Percentiles rank a stretch among this genome's conserved stretches.
phyloP scores from a whole-genome alignment of 2,113 vertebrate genomes.

The Bolborhynchus lineola region DNA sequence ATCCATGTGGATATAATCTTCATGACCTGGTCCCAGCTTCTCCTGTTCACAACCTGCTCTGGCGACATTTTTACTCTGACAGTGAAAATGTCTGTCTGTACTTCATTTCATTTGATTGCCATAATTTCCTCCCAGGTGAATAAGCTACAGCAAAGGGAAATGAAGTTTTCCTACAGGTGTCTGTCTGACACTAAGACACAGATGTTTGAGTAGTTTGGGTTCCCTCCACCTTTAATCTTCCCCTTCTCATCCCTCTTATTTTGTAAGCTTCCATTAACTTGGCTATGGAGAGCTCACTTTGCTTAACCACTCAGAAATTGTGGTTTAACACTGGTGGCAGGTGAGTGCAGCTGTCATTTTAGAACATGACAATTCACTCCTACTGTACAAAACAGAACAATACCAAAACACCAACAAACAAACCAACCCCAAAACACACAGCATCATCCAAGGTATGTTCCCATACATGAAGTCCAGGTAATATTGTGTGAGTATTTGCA shows the following conservation, averaged over 20 bases:
- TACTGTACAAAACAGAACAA: background rate
- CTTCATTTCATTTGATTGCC: slow-evolving; percentile 5
- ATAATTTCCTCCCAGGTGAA: background rate
- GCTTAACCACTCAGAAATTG: background rate
- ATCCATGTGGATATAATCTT: background rate
- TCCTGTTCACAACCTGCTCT: background rate
- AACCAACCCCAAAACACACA: background rate
- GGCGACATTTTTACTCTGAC: background rate
- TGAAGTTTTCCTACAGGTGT: background rate
- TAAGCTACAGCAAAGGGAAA: background rate
- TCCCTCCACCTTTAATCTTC: background rate
- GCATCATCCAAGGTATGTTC: background rate
- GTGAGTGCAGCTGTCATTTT: background rate
- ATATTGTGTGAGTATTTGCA: background rate
- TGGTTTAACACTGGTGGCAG: background rate
- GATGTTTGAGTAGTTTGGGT: background rate
- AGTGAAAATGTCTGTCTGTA: background rate
- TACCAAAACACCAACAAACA: too few relatives aligned
- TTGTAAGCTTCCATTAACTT: background rate
- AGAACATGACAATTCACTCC: background rate
- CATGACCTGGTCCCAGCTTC: background rate
- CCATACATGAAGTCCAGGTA: background rate
- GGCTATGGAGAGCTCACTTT: background rate
- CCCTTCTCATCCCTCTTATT: background rate
- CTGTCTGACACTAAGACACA: background rate